Percentiles rank a stretch among this genome's conserved stretches.
phyloP scores from a whole-genome alignment of 1,140 invertebrate species.

The Teleopsis dalmanni region DNA sequence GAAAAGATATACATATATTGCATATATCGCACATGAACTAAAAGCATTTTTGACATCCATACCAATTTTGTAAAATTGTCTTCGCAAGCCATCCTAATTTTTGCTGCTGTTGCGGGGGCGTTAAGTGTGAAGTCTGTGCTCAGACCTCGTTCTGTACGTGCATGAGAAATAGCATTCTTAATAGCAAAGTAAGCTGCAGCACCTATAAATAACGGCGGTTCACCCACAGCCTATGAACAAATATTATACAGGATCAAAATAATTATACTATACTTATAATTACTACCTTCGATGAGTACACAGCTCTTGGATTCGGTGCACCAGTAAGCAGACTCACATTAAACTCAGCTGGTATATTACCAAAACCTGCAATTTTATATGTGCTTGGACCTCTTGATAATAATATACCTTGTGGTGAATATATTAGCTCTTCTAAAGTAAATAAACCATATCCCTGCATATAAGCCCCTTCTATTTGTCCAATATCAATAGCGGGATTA shows the following conservation, averaged over 20 bases:
- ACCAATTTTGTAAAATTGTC: conserved; percentile 78
- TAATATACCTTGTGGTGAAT: conserved; percentile 67
- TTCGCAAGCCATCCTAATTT: conserved; percentile 82
- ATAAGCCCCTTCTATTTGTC: conserved; percentile 88
- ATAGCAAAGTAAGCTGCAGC: conserved; percentile 83
- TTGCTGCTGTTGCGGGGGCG: conserved; percentile 79
- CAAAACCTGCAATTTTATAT: conserved; percentile 84
- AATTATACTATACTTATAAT: neutral
- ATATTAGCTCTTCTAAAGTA: conserved; percentile 77
- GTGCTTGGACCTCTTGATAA: conserved; percentile 77
- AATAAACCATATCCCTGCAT: conserved; percentile 85
- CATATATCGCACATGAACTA: conserved; percentile 41
- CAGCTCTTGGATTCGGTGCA: conserved; percentile 71
- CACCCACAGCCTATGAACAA: conserved; percentile 69
- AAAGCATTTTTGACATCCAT: no score
- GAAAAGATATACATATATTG: neutral
- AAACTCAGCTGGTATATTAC: conserved; percentile 79
- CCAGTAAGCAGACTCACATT: conserved; percentile 86
- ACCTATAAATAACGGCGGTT: conserved; percentile 87
- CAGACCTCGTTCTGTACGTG: conserved; percentile 61
- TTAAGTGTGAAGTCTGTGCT: conserved; percentile 62
- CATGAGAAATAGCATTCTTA: conserved; percentile 76
- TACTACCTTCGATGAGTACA: conserved; percentile 83
- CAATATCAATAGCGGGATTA: conserved; percentile 90
- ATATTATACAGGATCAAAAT: neutral